Conservation (phyloP, 2,888 invertebrate genomes). For the Scaptodrosophila latifasciaeformis region DNA sequence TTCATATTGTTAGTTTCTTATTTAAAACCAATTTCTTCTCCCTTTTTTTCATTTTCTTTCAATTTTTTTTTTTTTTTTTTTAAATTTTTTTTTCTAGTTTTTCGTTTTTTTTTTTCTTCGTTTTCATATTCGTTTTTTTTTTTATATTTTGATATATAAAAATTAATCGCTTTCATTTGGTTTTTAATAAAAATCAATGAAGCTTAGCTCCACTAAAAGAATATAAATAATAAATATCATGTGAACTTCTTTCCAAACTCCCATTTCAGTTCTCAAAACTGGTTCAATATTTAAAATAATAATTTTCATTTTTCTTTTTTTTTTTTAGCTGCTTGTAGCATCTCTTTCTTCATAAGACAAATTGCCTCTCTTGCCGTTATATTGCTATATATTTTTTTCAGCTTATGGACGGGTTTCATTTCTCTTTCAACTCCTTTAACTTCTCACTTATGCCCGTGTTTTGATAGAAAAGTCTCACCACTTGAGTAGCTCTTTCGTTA, state of each 20-base stretch:
- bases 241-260: slow-evolving; percentile 22
- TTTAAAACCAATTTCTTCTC: slow-evolving; percentile 29
- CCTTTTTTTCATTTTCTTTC: slow-evolving; percentile 29
- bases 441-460: slow-evolving; percentile 67
- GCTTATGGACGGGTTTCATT: background rate
- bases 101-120: slow-evolving; percentile 24
- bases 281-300: slow-evolving; percentile 11
- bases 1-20: slow-evolving; percentile 24
- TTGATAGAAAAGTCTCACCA: slow-evolving; percentile 71
- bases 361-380: slow-evolving; percentile 30
- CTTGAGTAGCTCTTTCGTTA: slow-evolving; percentile 33
- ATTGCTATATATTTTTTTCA: no score
- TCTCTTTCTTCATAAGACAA: background rate
- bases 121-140: slow-evolving; percentile 20
- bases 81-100: slow-evolving; percentile 24
- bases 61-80: slow-evolving; percentile 40
- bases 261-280: slow-evolving; percentile 3
- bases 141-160: slow-evolving; percentile 25
- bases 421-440: slow-evolving; percentile 24
- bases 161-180: slow-evolving; percentile 46
- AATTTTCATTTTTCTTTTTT: slow-evolving; percentile 4
- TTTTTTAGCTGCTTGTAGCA: slow-evolving; percentile 24
- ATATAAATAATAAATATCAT: slow-evolving; percentile 37
- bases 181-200: slow-evolving; percentile 65
- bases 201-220: slow-evolving; percentile 48